Evolutionary conservation across 1,140 invertebrate species (phyloP).

Genomic region (Penaeus chinensis): DNA sequence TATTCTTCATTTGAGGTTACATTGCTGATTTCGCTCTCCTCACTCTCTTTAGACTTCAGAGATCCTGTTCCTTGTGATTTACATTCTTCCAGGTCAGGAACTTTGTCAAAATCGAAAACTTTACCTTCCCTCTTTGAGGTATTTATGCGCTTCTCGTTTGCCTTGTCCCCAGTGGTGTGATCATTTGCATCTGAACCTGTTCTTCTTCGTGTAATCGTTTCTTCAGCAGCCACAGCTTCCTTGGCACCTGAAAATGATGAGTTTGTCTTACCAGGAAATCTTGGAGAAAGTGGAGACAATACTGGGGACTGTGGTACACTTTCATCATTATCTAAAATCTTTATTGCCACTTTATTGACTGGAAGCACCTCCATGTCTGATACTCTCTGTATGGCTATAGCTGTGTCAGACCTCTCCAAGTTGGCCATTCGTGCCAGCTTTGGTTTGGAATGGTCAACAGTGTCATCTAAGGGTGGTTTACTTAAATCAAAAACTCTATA

Average conservation of each 20-base stretch:
- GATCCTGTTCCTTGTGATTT: too few relatives aligned
- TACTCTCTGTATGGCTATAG: not conserved
- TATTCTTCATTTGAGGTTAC: not conserved
- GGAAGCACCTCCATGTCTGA: not conserved
- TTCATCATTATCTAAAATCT: conserved; percentile 24
- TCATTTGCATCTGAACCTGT: too few relatives aligned
- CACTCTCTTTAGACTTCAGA: not conserved
- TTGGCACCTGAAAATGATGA: not conserved
- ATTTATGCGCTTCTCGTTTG: too few relatives aligned
- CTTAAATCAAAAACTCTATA: too few relatives aligned
- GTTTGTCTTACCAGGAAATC: too few relatives aligned
- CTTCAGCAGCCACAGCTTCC: not conserved
- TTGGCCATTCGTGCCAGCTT: conserved; percentile 30
- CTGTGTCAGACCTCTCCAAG: conserved; percentile 26
- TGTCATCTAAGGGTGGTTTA: too few relatives aligned
- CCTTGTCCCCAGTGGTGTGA: too few relatives aligned
- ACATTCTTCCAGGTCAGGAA: too few relatives aligned
- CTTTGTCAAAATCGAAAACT: too few relatives aligned
- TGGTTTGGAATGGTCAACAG: conserved; percentile 22
- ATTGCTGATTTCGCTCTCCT: not conserved
- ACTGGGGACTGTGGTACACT: conserved; percentile 31
- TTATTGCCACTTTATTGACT: not conserved
- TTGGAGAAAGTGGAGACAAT: conserved; percentile 1
- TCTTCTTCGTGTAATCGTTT: not conserved
- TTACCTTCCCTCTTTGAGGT: too few relatives aligned